phyloP scores from a whole-genome alignment of 2,113 vertebrate species.

The Brienomyrus longianalis region DNA sequence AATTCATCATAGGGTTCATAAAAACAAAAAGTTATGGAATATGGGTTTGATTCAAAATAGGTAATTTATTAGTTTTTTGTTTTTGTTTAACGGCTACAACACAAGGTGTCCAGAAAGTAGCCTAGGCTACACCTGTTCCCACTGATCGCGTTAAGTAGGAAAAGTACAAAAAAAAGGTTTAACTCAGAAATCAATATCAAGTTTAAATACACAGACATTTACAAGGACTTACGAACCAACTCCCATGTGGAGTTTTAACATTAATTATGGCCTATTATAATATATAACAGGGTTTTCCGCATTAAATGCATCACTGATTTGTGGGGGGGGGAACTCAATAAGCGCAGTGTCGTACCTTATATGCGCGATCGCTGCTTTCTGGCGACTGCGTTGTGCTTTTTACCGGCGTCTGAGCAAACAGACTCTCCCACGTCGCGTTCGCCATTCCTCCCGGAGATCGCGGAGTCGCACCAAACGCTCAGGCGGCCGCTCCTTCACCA shows the following conservation, averaged over 20 bases:
- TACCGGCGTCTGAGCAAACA: background rate
- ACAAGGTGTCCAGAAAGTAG: background rate
- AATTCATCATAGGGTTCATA: background rate
- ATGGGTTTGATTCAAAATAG: background rate
- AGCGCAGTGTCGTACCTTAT: slow-evolving; percentile 22
- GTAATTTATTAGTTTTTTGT: background rate
- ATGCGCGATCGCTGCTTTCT: slow-evolving; percentile 43
- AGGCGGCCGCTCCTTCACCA: background rate
- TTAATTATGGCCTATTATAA: background rate
- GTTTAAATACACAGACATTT: background rate
- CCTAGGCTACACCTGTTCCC: background rate
- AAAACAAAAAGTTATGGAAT: background rate
- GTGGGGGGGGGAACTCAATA: background rate
- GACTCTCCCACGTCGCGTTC: slow-evolving; percentile 28
- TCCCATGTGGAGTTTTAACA: background rate
- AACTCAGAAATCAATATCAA: background rate
- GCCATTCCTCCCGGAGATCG: slow-evolving; percentile 37
- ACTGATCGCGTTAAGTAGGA: background rate
- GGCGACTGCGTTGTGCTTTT: slow-evolving; percentile 23
- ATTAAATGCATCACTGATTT: background rate
- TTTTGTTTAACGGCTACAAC: background rate
- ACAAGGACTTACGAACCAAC: background rate
- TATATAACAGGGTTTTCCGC: background rate
- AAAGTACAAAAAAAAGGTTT: background rate
- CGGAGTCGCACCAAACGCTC: background rate